Percentiles rank a stretch among this genome's conserved stretches.
phyloP scores from a whole-genome alignment of 2,797 vertebrate species.

The Pantherophis vulpinus region DNA sequence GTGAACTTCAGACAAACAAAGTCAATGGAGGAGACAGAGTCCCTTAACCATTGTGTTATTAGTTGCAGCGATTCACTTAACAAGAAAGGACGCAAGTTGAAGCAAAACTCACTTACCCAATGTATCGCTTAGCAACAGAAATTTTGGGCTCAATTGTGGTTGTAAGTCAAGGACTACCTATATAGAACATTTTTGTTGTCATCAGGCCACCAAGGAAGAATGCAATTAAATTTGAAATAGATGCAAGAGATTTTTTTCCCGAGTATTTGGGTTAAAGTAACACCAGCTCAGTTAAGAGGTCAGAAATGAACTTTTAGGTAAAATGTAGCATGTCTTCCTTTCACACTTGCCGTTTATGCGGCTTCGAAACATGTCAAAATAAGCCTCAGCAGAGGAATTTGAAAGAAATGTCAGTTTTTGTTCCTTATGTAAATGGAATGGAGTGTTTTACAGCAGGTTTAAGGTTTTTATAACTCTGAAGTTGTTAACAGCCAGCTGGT shows the following conservation, averaged over 20 bases:
- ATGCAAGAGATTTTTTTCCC: slow-evolving; percentile 59
- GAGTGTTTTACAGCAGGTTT: slow-evolving; percentile 83
- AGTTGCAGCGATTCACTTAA: not conserved
- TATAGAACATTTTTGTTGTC: not conserved
- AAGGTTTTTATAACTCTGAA: slow-evolving; percentile 86
- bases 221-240: slow-evolving; percentile 58
- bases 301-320: slow-evolving; percentile 74
- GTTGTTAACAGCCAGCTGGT: slow-evolving; percentile 86
- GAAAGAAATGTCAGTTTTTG: slow-evolving; percentile 76
- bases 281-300: slow-evolving; percentile 67
- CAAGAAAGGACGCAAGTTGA: not conserved
- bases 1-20: not conserved
- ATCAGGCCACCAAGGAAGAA: slow-evolving; percentile 62
- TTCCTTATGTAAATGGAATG: slow-evolving; percentile 84
- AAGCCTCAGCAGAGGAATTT: slow-evolving; percentile 77
- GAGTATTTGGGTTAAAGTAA: slow-evolving; percentile 64
- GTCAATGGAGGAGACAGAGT: not conserved
- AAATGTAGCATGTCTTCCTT: slow-evolving; percentile 76
- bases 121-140: not conserved
- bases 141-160: not conserved
- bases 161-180: not conserved
- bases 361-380: slow-evolving; percentile 82
- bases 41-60: not conserved
- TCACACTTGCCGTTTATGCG: slow-evolving; percentile 78
- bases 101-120: not conserved